Conservation (phyloP, 2,113 vertebrate species). For the Sciurus niger region DNA sequence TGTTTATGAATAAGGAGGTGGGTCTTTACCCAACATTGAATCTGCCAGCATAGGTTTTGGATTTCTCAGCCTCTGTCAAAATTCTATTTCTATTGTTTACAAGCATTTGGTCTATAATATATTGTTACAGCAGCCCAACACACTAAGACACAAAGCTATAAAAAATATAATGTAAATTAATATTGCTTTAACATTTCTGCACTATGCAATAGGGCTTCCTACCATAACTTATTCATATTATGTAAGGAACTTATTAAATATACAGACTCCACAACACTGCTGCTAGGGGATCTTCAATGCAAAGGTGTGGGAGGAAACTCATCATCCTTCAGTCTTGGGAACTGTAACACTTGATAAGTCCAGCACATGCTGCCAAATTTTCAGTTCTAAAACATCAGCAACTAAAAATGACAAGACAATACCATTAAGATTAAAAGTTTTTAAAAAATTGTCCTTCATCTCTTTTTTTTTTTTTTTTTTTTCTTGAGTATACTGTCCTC, state of each 20-base stretch:
- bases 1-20: background rate
- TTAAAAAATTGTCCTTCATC: background rate
- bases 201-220: background rate
- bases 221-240: background rate
- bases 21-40: background rate
- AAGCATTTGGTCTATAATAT: background rate
- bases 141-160: background rate
- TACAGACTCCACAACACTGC: background rate
- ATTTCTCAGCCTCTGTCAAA: background rate
- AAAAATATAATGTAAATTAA: background rate
- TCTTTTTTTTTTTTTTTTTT: background rate
- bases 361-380: background rate
- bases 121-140: background rate
- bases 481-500: background rate
- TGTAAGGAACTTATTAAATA: background rate
- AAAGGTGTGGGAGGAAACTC: background rate
- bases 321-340: background rate
- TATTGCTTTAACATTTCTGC: background rate
- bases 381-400: conserved; percentile 55
- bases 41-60: background rate
- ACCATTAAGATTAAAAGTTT: background rate
- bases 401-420: conserved; percentile 21
- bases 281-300: background rate
- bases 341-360: background rate
- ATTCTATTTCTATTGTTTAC: background rate